Evolutionary conservation across 2,113 vertebrate species (phyloP), one percentile per base, ranked within the genome.

Genomic region (Phrynosoma blainvillii): DNA sequence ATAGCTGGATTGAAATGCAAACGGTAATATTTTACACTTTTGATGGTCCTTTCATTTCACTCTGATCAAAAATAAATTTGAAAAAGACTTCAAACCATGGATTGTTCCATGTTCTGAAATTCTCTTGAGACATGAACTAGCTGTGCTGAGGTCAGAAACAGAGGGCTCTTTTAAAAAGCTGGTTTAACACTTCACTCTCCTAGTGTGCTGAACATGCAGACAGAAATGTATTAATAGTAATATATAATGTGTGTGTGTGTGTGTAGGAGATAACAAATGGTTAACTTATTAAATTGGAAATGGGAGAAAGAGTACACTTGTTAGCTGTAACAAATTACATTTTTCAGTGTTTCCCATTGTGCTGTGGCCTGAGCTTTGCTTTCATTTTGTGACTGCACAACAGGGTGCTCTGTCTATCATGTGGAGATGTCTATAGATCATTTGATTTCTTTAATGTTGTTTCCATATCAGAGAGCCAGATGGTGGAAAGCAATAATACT

Each of bases 401-500:
- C 77, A 84, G 52, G 42, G 79, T 85, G 85, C 89, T 82, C 70
- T 79, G 76, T 71, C 79, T 36, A 75, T 62, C 74, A 78, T n/a
- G 74, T 77, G 66, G 87, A 87, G 82, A 78, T 86, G 14, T 85
- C 74, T 88, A 91, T 88, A 75, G 79, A 32, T 87, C 85, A 90
- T 87, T 78, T 88, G 74, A 85, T 66, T 86, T 82, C 81, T 93
- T 95, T 85, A 86, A 93, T 94, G 84, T 94, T 83, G 66, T 92
- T 91, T 95, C 86, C 76, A n/a, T 91, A 47, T 86, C 80, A 91
- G 81, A 90, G 74, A 90, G 90, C 92, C 95, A 96, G 93, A 95
- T 96, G 96, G 93, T 89, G 91, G 75, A 76, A 82, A 87, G 85
- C 36, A 91, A 93, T 95, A 94, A 95, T 93, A 77, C 59, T 83